Evolutionary conservation across 2,113 vertebrate species (phyloP), one percentile per base, ranked within the genome.

Genomic region (Nothoprocta pentlandii): DNA sequence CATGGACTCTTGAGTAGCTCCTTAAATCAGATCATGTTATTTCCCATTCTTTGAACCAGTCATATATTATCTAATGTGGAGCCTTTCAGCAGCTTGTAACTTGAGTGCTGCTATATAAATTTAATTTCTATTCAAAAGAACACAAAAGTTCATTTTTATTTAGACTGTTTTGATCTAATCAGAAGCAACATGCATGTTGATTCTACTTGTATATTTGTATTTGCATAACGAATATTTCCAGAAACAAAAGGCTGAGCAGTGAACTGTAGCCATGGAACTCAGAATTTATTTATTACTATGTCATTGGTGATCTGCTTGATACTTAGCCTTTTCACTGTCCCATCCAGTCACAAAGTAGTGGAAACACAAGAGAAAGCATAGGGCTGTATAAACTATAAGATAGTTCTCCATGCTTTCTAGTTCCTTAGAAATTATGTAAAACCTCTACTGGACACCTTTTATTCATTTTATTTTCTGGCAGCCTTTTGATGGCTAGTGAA

Each of bases 301-400:
- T 8, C 12, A 53, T 21, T 51, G 19, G 6, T 51, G 16, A 69
- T 2, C 0, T 1, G 21, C 34, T 46, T 75, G 14, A 42, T 41
- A 22, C 15, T 73, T 16, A 76, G 56, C 42, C 8, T 71, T 26
- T 82, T 92, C 22, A 17, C 3, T 87, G 36, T 41, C 11, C 22
- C 53, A 82, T 3, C 2, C 11, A 51, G 28, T 47, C 16, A 20
- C 22, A 17, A 2, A 1, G 54, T n/a, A 76, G 12, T 30, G 10
- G 6, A 69, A 87, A 59, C 2, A 58, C 22, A 46, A 41, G 78
- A 46, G 3, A 63, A 36, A 56, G 9, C 30, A 51, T 16, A n/a
- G 61, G 26, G 28, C 61, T 41, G 8, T 64, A 32, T 64, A 36
- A 39, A 20, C 21, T 30, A 32, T 15, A 78, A 63, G 25, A 39